phyloP scores from a whole-genome alignment of 2,888 invertebrate species.

The Oeneis ivallda region DNA sequence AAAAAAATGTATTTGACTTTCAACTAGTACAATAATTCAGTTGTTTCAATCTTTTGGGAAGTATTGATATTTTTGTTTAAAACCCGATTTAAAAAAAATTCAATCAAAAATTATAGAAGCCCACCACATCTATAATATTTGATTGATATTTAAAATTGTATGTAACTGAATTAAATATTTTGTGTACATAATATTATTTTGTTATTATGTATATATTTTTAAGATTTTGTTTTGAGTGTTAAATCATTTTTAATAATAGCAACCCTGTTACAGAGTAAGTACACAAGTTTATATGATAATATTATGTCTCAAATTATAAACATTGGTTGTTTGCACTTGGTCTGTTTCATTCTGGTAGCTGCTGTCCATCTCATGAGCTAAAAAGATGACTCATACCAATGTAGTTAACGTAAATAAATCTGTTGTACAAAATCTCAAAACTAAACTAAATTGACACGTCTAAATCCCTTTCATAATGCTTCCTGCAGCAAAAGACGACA shows the following conservation, averaged over 20 bases:
- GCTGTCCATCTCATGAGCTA: neutral
- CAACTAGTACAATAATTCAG: too few species aligned
- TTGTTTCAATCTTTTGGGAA: neutral
- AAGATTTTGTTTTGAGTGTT: neutral
- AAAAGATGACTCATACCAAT: neutral
- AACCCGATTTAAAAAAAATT: too few species aligned
- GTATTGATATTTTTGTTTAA: too few species aligned
- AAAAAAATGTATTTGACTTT: neutral
- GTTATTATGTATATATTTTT: neutral
- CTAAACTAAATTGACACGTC: too few species aligned
- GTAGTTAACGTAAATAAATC: neutral
- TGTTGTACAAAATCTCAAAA: neutral
- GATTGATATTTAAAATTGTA: too few species aligned
- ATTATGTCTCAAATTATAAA: neutral
- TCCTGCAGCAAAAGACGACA: too few species aligned
- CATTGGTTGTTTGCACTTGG: neutral
- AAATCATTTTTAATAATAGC: neutral
- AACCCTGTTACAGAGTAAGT: neutral
- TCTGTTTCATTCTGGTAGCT: neutral
- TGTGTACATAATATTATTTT: too few species aligned
- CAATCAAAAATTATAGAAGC: too few species aligned
- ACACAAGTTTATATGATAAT: neutral
- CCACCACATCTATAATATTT: too few species aligned
- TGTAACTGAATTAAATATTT: too few species aligned
- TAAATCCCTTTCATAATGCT: too few species aligned